Evolutionary conservation across 2,113 vertebrate genomes (phyloP).

Genomic region (Phainopepla nitens): DNA sequence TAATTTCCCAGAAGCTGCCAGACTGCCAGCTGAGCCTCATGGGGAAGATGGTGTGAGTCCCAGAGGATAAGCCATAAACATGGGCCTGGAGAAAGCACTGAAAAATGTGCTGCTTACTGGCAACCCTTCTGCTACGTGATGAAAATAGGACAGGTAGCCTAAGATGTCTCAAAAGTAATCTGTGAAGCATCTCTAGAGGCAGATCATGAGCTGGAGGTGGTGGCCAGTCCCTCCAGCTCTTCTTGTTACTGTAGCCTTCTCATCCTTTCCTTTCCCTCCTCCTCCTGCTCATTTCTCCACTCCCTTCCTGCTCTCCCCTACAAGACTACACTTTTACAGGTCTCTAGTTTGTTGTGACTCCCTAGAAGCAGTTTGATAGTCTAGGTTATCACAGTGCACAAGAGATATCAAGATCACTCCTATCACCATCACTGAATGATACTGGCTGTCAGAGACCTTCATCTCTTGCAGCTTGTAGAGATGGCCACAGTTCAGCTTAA

Average conservation of each 20-base stretch:
- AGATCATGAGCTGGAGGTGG: background rate
- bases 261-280: background rate
- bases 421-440: accelerated
- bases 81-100: background rate
- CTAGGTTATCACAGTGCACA: background rate
- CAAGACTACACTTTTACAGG: background rate
- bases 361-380: background rate
- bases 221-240: background rate
- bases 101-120: background rate
- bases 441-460: background rate
- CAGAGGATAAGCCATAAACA: background rate
- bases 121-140: background rate
- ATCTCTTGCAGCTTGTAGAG: background rate
- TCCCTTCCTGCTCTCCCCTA: background rate
- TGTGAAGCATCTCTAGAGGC: background rate
- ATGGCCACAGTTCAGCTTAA: background rate
- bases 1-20: background rate
- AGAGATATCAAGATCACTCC: background rate
- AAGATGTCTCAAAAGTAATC: background rate
- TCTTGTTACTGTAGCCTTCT: background rate
- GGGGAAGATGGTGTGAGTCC: background rate
- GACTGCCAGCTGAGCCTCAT: background rate
- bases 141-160: background rate
- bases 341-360: background rate
- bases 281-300: background rate